Evolutionary conservation across 2,113 vertebrate genomes (phyloP).

Genomic region (Erpornis zantholeuca): DNA sequence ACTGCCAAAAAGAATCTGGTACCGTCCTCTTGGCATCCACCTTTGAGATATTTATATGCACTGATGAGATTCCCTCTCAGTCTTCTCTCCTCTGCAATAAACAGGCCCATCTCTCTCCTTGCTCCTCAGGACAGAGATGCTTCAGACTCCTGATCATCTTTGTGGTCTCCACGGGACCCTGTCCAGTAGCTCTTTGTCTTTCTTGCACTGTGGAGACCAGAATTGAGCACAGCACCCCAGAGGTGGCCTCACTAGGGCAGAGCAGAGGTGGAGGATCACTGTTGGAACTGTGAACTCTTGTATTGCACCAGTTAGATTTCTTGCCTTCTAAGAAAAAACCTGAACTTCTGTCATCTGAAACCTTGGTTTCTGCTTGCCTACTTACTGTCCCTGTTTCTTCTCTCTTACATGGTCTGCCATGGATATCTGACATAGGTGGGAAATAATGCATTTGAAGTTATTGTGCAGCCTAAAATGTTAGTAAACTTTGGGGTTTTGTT

Average conservation of each 20-base stretch:
- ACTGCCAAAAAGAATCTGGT: not conserved
- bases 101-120: not conserved
- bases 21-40: not conserved
- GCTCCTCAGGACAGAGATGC: not conserved
- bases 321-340: not conserved
- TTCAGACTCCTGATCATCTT: not conserved
- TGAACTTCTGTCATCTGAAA: not conserved
- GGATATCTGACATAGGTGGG: not conserved
- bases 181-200: not conserved
- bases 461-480: not conserved
- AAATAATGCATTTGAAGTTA: not conserved
- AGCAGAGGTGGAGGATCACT: not conserved
- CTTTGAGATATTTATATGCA: not conserved
- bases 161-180: not conserved
- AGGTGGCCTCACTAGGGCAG: not conserved
- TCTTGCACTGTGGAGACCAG: not conserved
- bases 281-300: not conserved
- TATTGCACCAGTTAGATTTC: not conserved
- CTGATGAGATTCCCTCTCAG: not conserved
- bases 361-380: not conserved
- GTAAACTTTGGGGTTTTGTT: not conserved
- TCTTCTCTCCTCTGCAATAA: not conserved
- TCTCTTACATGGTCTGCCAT: not conserved
- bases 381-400: not conserved
- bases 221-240: not conserved